A percentile compares a stretch with the other conserved stretches of the same genome.
Evolutionary conservation across 2,113 vertebrate genomes (phyloP).

Genomic region (Triplophysa siluroides): DNA sequence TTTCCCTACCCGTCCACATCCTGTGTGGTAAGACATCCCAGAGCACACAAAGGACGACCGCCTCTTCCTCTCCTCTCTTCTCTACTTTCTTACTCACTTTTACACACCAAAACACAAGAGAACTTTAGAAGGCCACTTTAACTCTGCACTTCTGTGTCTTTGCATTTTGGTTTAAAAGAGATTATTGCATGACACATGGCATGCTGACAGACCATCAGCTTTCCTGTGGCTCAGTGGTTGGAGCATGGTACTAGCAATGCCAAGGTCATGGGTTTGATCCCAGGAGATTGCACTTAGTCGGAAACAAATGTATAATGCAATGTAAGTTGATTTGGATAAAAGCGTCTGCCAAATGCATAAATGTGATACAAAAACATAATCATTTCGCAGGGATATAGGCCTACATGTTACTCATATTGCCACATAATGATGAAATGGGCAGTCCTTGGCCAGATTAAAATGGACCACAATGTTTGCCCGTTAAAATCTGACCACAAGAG

Average conservation of each 20-base stretch:
- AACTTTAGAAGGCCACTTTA: slow-evolving; percentile 35
- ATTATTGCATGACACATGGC: slow-evolving; percentile 52
- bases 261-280: too few relatives aligned
- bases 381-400: background rate
- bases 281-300: too few relatives aligned
- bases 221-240: background rate
- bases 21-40: slow-evolving; percentile 68
- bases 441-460: slow-evolving; percentile 14
- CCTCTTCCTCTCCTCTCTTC: slow-evolving; percentile 28
- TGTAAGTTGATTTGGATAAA: too few relatives aligned
- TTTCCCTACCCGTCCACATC: slow-evolving; percentile 69
- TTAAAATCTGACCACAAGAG: background rate
- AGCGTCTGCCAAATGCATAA: too few relatives aligned
- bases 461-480: background rate
- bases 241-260: slow-evolving; percentile 32
- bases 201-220: slow-evolving; percentile 58
- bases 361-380: slow-evolving; percentile 25
- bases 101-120: slow-evolving; percentile 34
- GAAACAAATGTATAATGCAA: too few relatives aligned
- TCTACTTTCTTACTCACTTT: slow-evolving; percentile 34
- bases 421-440: slow-evolving; percentile 2
- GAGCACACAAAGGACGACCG: slow-evolving; percentile 55
- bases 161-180: slow-evolving; percentile 35
- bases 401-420: background rate
- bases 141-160: slow-evolving; percentile 31